Conservation (phyloP, 2,797 vertebrate species). For the Microhierax caerulescens region DNA sequence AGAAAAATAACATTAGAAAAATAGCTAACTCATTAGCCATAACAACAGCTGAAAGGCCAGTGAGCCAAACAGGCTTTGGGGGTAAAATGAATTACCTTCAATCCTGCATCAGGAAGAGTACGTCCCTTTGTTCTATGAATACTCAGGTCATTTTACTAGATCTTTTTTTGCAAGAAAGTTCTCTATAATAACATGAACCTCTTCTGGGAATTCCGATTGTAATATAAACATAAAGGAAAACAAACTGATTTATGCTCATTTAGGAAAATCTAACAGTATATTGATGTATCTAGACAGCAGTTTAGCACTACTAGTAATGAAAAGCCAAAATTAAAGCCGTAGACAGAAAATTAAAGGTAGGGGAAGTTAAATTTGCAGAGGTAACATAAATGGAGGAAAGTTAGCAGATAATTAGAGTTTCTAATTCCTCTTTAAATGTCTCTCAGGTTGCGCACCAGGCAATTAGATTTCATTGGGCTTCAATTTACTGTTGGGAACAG, state of each 20-base stretch:
- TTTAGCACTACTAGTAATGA: conserved; percentile 48
- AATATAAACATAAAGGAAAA: conserved; percentile 33
- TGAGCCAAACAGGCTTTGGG: neutral
- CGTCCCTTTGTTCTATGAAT: neutral
- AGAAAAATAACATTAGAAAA: neutral
- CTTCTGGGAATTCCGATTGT: conserved; percentile 3
- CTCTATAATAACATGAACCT: neutral
- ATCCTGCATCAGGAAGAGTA: neutral
- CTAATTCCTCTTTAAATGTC: conserved; percentile 64
- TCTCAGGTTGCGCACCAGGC: conserved; percentile 31
- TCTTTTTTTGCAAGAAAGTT: neutral
- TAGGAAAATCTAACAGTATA: conserved; percentile 22
- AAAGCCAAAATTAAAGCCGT: conserved; percentile 49
- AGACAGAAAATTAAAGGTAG: conserved; percentile 52
- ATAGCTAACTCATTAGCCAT: neutral
- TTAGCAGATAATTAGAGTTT: conserved; percentile 66
- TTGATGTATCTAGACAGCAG: conserved; percentile 5
- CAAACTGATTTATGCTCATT: conserved; percentile 39
- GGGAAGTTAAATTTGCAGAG: conserved; percentile 53
- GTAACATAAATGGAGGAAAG: conserved; percentile 59
- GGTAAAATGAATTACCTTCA: neutral
- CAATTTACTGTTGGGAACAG: conserved; percentile 47
- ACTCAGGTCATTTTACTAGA: neutral
- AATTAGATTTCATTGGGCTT: conserved; percentile 53
- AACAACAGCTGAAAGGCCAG: neutral